These are phyloP conservation scores for Resseliella maxima DNA, from an alignment of 2,888 invertebrate species.

Conservation along the genomic window DNA sequence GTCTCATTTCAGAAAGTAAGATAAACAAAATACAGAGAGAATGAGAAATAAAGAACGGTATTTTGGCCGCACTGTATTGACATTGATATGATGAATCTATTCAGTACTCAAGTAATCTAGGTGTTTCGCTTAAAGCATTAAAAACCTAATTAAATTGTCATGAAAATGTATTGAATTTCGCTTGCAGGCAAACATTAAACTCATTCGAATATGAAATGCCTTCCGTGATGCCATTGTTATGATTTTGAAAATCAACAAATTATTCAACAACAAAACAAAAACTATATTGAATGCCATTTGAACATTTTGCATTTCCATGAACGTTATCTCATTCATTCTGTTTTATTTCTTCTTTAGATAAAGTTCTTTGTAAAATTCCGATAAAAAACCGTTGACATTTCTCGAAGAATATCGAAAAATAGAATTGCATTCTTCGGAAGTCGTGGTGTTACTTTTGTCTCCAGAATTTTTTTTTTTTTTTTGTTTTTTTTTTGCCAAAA, in stretches of 20 bases:
- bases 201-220: neutral
- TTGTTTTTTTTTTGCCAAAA: neutral
- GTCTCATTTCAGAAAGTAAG: no score
- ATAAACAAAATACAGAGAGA: neutral
- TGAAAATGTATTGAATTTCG: neutral
- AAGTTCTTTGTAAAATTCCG: no score
- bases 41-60: neutral
- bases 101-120: neutral
- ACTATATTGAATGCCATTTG: no score
- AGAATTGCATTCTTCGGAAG: no score
- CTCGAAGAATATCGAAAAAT: no score
- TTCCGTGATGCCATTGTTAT: neutral
- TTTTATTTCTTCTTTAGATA: neutral
- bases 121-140: neutral
- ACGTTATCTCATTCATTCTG: neutral
- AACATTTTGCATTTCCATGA: no score
- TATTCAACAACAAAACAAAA: neutral
- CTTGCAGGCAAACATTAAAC: neutral
- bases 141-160: conserved; percentile 28
- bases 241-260: neutral
- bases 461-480: no score
- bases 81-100: neutral
- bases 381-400: neutral
- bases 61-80: conserved; percentile 1
- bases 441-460: no score